Conservation (phyloP, 2,888 invertebrate species). For the Platycheirus albimanus region DNA sequence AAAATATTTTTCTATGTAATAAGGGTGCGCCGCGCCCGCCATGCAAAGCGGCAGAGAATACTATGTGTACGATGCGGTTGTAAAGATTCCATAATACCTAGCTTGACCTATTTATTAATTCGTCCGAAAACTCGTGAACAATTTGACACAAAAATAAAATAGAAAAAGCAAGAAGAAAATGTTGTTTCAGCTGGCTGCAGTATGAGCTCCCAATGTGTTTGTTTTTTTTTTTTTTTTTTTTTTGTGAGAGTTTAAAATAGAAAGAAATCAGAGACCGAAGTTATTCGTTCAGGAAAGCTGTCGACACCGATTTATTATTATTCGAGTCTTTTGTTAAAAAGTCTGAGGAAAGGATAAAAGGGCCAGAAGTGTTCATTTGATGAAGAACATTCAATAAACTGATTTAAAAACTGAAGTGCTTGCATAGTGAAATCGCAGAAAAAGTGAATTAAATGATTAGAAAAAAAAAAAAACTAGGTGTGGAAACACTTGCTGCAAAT, state of each 20-base stretch:
- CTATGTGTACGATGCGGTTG: slow-evolving; percentile 23
- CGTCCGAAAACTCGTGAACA: slow-evolving; percentile 62
- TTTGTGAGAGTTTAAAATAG: slow-evolving; percentile 46
- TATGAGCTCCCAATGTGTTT: neutral
- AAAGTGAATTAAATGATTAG: too few species aligned
- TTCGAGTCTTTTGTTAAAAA: neutral
- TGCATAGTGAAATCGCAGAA: too few species aligned
- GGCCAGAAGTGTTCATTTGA: too few species aligned
- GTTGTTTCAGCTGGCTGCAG: slow-evolving; percentile 37
- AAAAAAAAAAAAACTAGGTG: too few species aligned
- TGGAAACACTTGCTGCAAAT: too few species aligned
- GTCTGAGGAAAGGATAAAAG: neutral
- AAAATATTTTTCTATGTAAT: slow-evolving; percentile 51
- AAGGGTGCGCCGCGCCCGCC: slow-evolving; percentile 59
- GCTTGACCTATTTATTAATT: slow-evolving; percentile 62
- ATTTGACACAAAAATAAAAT: slow-evolving; percentile 47
- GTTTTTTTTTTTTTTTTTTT: slow-evolving; percentile 20
- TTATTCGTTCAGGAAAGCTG: slow-evolving; percentile 32
- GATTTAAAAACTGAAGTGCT: too few species aligned
- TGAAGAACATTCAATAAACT: too few species aligned
- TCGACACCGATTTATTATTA: neutral
- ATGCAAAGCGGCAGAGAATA: slow-evolving; percentile 2
- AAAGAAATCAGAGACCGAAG: slow-evolving; percentile 52
- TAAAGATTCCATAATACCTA: slow-evolving; percentile 56
- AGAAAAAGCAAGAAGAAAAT: slow-evolving; percentile 34